Evolutionary conservation across 2,888 invertebrate genomes (phyloP).

Genomic region (Melanargia galathea): DNA sequence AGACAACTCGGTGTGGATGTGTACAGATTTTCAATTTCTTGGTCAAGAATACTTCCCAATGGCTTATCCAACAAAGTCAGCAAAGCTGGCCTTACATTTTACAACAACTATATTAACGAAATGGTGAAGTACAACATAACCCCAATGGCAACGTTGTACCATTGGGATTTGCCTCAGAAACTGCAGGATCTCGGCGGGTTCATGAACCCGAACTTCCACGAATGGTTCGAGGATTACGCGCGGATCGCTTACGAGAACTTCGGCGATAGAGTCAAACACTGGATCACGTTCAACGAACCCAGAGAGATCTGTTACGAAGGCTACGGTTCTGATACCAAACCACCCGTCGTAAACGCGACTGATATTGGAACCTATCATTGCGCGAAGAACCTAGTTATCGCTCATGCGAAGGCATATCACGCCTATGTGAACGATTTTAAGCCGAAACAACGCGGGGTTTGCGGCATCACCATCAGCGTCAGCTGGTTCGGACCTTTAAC

Average conservation of each 20-base stretch:
- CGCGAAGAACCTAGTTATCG: constrained; percentile 70
- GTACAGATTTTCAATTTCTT: constrained; percentile 83
- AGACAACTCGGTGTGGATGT: constrained; percentile 69
- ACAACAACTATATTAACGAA: constrained; percentile 84
- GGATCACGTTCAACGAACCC: constrained; percentile 84
- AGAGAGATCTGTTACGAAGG: constrained; percentile 64
- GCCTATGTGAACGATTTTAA: constrained; percentile 64
- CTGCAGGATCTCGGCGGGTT: constrained; percentile 82
- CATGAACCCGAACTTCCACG: constrained; percentile 62
- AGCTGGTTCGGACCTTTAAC: constrained; percentile 56
- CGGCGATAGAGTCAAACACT: constrained; percentile 77
- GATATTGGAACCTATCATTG: constrained; percentile 77
- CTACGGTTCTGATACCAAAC: constrained; percentile 62
- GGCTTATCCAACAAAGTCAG: constrained; percentile 78
- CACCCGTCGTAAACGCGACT: constrained; percentile 61
- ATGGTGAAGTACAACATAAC: constrained; percentile 82
- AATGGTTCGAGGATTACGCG: constrained; percentile 78
- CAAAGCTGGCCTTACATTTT: constrained; percentile 83
- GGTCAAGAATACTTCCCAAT: constrained; percentile 83
- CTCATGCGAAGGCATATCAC: constrained; percentile 78
- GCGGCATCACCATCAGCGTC: constrained; percentile 51
- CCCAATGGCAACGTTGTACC: constrained; percentile 82
- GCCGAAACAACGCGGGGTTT: constrained; percentile 48
- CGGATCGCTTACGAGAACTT: constrained; percentile 65
- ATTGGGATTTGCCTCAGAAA: constrained; percentile 80